Conservation (phyloP, 1,140 invertebrate genomes). For the Papilio glaucus region DNA sequence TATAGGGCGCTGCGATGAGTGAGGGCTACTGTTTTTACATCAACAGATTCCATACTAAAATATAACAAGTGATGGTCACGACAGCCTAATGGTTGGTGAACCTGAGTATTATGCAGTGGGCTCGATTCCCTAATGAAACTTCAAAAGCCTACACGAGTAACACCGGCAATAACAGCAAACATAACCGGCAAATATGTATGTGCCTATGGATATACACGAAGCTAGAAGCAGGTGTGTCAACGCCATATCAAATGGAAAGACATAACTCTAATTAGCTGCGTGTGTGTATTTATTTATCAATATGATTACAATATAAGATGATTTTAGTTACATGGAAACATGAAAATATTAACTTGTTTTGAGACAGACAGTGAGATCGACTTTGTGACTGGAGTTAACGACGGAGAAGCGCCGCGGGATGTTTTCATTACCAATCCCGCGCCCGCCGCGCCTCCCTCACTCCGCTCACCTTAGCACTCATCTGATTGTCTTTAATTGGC, state of each 20-base stretch:
- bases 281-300: no score
- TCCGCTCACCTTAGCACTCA: slow-evolving; percentile 23
- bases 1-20: slow-evolving; percentile 18
- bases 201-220: no score
- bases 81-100: not conserved
- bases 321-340: no score
- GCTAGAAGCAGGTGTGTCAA: no score
- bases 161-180: no score
- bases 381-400: not conserved
- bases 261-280: no score
- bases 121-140: not conserved
- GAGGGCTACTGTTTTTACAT: slow-evolving; percentile 10
- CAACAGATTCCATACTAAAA: slow-evolving; percentile 7
- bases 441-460: not conserved
- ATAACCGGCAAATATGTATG: no score
- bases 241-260: no score
- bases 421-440: not conserved
- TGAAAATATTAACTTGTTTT: not conserved
- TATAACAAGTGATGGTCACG: not conserved
- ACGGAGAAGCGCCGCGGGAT: not conserved
- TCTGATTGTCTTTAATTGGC: slow-evolving; percentile 67
- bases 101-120: not conserved
- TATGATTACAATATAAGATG: no score
- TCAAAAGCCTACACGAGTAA: no score
- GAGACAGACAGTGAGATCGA: not conserved